Evolutionary conservation across 2,888 invertebrate genomes (phyloP), one percentile per base, ranked within the genome.

Genomic region (Crioceris asparagi): DNA sequence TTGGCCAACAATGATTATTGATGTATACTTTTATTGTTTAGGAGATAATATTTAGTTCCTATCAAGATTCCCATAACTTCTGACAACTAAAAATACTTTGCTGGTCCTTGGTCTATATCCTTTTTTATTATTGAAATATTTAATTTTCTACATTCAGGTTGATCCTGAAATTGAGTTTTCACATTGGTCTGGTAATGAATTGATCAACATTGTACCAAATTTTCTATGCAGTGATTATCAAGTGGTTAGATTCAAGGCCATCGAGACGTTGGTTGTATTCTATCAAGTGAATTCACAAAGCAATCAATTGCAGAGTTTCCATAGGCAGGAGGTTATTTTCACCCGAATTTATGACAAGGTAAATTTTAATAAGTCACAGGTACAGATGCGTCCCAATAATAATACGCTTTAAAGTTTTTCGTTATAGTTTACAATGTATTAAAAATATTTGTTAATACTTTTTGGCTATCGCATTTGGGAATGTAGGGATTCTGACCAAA

Each of bases 231-330:
- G 53, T 43, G 54, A 64, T 16, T 65, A 62, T 39, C 61, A 64
- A 41, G 50, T 60, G 27, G 62, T 69, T 2, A 58, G 69, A 18
- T 55, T 69, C 29, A 54, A 60, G 41, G 60, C 65, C 4, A 55
- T 67, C 3, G 54, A 56, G 41, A 62, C 59, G 29, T 40, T 70
- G 3, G 46, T 57, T 21, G 42, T 50, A 10, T 54, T 69, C 35
- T 68, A 53, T 46, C 40, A 46, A 32, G 35, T 41, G 4, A 50
- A 52, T 11, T 43, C 50, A 5, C 43, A 45, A 17, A 45, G 34
- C 23, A 44, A 39, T 4, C 33, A 35, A 12, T 35, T 53, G 18
- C 31, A 41, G 35, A 43, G 47, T 30, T 48, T 50, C 27, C 54
- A 56, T 38, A 38, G 40, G 27, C 49, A 54, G 36, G 54, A 57